These are phyloP conservation scores for Prunella fulvescens DNA, from an alignment of 2,113 vertebrate species.

Conservation along the genomic window DNA sequence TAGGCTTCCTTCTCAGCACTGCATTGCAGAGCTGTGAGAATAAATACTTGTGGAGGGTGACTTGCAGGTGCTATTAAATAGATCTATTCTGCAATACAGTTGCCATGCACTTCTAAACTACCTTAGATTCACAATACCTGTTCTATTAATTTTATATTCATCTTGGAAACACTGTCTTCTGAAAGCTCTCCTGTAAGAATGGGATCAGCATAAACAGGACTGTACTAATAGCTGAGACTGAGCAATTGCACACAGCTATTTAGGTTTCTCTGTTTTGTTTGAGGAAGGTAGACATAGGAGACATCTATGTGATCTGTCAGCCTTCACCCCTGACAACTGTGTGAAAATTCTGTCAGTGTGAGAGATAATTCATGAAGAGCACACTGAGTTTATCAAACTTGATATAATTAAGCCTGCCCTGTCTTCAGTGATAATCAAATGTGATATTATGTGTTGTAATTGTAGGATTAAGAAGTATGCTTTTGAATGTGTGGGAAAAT, in stretches of 20 bases:
- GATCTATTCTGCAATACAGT: not conserved
- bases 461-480: not conserved
- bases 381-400: not conserved
- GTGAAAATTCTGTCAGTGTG: not conserved
- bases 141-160: not conserved
- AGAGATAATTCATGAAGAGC: not conserved
- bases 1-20: not conserved
- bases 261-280: not conserved
- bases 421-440: not conserved
- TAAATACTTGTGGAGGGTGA: not conserved
- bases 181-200: not conserved
- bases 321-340: not conserved
- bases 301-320: not conserved
- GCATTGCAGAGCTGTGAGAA: not conserved
- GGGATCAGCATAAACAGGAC: not conserved
- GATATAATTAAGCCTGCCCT: not conserved
- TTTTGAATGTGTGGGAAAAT: not conserved
- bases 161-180: not conserved
- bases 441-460: not conserved
- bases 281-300: not conserved
- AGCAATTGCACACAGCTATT: not conserved
- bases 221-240: not conserved
- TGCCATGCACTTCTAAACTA: not conserved
- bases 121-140: not conserved
- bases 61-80: not conserved